Conservation (phyloP, 2,888 invertebrate species). For the Eledona agricola region DNA sequence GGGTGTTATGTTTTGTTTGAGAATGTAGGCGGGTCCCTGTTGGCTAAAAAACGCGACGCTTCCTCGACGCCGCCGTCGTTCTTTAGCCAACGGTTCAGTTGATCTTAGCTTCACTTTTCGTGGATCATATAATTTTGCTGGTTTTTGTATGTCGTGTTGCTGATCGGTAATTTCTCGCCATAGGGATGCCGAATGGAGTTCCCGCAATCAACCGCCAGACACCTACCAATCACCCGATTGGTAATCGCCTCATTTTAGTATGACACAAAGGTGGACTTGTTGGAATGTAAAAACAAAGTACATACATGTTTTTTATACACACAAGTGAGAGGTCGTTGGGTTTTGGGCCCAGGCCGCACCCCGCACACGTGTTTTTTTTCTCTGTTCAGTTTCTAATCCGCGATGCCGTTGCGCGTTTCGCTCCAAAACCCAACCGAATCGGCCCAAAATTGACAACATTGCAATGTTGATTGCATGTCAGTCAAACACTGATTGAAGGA, state of each 20-base stretch:
- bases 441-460: slow-evolving; percentile 33
- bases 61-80: slow-evolving; percentile 17
- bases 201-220: slow-evolving; percentile 48
- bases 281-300: slow-evolving; percentile 51
- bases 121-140: slow-evolving; percentile 29
- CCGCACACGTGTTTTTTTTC: slow-evolving; percentile 13
- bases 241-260: slow-evolving; percentile 51
- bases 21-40: slow-evolving; percentile 30
- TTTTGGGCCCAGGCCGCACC: slow-evolving; percentile 23
- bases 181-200: slow-evolving; percentile 61
- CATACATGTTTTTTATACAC: slow-evolving; percentile 44
- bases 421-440: slow-evolving; percentile 35
- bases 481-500: slow-evolving; percentile 46
- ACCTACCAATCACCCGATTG: slow-evolving; percentile 58
- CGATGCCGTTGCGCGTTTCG: slow-evolving; percentile 14
- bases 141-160: slow-evolving; percentile 47
- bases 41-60: slow-evolving; percentile 19
- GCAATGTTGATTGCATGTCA: slow-evolving; percentile 41
- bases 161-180: slow-evolving; percentile 63
- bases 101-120: slow-evolving; percentile 21
- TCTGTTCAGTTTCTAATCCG: slow-evolving; percentile 5
- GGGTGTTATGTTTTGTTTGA: slow-evolving; percentile 38
- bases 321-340: slow-evolving; percentile 33
- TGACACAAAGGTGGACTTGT: slow-evolving; percentile 52
- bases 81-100: slow-evolving; percentile 17